phyloP scores from a whole-genome alignment of 2,888 invertebrate species.

The Cactoblastis cactorum region DNA sequence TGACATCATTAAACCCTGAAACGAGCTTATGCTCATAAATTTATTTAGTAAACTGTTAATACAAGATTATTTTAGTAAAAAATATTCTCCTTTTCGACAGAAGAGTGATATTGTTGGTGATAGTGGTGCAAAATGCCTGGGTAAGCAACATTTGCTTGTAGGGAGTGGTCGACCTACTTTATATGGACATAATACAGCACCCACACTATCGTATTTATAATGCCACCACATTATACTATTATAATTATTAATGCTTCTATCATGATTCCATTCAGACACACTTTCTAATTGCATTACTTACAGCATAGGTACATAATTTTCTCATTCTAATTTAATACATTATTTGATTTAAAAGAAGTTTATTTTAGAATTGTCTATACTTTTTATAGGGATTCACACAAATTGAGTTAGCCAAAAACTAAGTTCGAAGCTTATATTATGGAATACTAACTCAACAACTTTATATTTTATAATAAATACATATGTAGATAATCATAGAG shows the following conservation, averaged over 20 bases:
- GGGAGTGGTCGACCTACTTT: constrained; percentile 65
- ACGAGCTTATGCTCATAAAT: background rate
- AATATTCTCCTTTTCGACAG: constrained; percentile 55
- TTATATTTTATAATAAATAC: no score
- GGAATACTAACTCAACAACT: no score
- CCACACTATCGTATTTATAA: constrained; percentile 26
- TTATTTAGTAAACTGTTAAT: background rate
- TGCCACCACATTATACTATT: background rate
- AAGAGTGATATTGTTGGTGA: constrained; percentile 34
- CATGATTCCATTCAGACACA: background rate
- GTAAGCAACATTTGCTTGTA: constrained; percentile 64
- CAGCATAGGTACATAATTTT: background rate
- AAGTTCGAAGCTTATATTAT: no score
- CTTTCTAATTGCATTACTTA: background rate
- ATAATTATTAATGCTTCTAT: background rate
- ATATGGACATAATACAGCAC: constrained; percentile 41
- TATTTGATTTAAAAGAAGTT: background rate
- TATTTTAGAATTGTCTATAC: no score
- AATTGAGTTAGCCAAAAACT: no score
- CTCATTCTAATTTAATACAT: background rate
- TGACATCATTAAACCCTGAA: constrained; percentile 7
- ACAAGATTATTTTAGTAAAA: background rate
- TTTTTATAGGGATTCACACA: background rate
- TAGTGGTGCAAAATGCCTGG: constrained; percentile 66
- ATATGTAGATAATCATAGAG: no score